phyloP scores from a whole-genome alignment of 1,140 invertebrate genomes.

The Mya arenaria region DNA sequence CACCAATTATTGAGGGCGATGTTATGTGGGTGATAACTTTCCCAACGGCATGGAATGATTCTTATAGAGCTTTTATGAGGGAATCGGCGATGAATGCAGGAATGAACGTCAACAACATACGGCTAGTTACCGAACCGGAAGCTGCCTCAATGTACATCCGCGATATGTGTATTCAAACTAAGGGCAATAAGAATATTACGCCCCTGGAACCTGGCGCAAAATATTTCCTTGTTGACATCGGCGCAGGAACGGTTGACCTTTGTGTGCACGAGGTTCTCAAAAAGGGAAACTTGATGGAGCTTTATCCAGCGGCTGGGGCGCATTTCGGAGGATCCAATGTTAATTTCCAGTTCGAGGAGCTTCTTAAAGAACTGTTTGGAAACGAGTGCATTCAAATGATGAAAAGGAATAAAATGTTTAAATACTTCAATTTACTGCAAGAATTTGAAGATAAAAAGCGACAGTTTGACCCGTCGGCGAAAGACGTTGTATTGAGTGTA shows the following conservation, averaged over 20 bases:
- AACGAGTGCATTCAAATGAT: not conserved
- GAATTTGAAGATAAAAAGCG: slow-evolving; percentile 8
- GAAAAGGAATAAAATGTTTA: not conserved
- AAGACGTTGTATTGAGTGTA: too few species aligned
- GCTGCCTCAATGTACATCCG: slow-evolving; percentile 53
- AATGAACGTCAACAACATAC: slow-evolving; percentile 28
- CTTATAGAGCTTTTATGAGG: slow-evolving; percentile 38
- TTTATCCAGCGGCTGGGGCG: not conserved
- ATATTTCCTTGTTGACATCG: slow-evolving; percentile 52
- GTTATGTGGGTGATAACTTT: slow-evolving; percentile 47
- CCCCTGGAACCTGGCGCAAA: slow-evolving; percentile 9
- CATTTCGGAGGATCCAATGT: not conserved
- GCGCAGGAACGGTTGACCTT: slow-evolving; percentile 33
- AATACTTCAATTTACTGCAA: not conserved
- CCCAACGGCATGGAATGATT: slow-evolving; percentile 39
- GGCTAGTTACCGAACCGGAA: slow-evolving; percentile 54
- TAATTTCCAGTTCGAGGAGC: not conserved
- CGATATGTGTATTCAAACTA: not conserved
- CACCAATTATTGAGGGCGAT: not conserved
- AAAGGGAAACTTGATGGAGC: not conserved
- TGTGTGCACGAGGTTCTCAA: not conserved
- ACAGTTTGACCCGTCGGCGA: not conserved
- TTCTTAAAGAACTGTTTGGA: not conserved
- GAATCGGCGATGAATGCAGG: slow-evolving; percentile 41
- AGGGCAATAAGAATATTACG: not conserved